These are phyloP conservation scores for Drosophila macrospina DNA, from an alignment of 2,888 invertebrate species.

Conservation along the genomic window DNA sequence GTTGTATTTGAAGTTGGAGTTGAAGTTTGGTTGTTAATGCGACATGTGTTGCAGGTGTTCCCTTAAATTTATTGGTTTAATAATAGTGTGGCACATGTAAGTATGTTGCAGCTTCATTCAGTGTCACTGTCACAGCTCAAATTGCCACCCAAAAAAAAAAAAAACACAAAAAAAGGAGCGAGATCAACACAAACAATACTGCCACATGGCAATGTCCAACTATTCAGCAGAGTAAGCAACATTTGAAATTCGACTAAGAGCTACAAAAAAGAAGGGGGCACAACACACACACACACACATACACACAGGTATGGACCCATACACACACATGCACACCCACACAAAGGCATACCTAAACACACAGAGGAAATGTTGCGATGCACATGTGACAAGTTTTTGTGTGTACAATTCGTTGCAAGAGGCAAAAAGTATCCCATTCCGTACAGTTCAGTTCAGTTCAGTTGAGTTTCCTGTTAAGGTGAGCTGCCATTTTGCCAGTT, in stretches of 20 bases:
- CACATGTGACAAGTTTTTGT: slow-evolving; percentile 77
- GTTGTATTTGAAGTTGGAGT: neutral
- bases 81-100: slow-evolving; percentile 56
- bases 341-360: slow-evolving; percentile 37
- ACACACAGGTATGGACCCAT: no score
- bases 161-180: neutral
- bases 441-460: slow-evolving; percentile 58
- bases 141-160: slow-evolving; percentile 28
- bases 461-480: slow-evolving; percentile 71
- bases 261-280: slow-evolving; percentile 41
- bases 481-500: slow-evolving; percentile 78
- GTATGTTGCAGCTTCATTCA: slow-evolving; percentile 34
- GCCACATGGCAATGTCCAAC: slow-evolving; percentile 62
- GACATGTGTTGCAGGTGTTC: slow-evolving; percentile 62
- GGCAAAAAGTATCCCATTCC: slow-evolving; percentile 56
- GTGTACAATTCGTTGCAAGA: slow-evolving; percentile 40
- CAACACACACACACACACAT: slow-evolving; percentile 5
- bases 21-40: slow-evolving; percentile 38
- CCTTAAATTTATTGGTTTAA: slow-evolving; percentile 67
- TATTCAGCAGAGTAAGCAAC: slow-evolving; percentile 76
- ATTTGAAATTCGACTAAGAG: slow-evolving; percentile 78
- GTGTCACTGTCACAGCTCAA: slow-evolving; percentile 40
- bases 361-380: slow-evolving; percentile 75
- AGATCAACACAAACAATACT: slow-evolving; percentile 30
- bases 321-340: neutral